Evolutionary conservation across 23 tunicate genomes (phyloP).

Genomic region (Clavelina lepadiformis): DNA sequence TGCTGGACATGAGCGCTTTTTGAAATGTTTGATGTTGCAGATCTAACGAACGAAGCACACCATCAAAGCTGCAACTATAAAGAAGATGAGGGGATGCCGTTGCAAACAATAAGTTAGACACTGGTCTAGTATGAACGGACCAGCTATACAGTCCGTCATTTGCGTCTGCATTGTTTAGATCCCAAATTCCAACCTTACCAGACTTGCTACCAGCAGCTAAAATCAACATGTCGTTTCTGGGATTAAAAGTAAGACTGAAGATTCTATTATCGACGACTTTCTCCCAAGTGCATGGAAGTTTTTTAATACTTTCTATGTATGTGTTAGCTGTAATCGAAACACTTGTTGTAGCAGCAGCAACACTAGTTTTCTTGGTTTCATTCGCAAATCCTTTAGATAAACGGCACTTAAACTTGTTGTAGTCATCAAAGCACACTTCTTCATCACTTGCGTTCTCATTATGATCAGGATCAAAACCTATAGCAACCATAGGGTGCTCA

Average conservation of each 20-base stretch:
- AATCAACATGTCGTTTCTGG: background rate
- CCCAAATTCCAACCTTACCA: slow-evolving; percentile 30
- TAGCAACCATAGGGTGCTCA: too few species aligned
- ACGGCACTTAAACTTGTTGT: background rate
- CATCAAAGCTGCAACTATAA: too few species aligned
- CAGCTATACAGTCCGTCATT: too few species aligned
- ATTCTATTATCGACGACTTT: slow-evolving; percentile 31
- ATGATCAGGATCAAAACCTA: background rate
- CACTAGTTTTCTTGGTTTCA: too few species aligned
- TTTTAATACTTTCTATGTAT: background rate
- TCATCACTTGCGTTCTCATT: background rate
- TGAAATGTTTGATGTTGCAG: background rate
- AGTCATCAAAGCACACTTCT: background rate
- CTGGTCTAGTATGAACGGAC: too few species aligned
- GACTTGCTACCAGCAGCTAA: slow-evolving; percentile 36
- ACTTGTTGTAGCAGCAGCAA: too few species aligned
- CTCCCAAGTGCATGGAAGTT: background rate
- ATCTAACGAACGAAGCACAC: background rate
- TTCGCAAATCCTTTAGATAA: too few species aligned
- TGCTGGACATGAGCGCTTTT: slow-evolving; percentile 1
- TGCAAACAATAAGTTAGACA: too few species aligned
- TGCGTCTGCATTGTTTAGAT: background rate
- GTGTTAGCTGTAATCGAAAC: too few species aligned
- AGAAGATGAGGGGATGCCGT: too few species aligned
- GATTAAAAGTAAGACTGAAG: slow-evolving; percentile 22